Conservation (phyloP, 2,113 vertebrate genomes). For the Chaetura pelagica region DNA sequence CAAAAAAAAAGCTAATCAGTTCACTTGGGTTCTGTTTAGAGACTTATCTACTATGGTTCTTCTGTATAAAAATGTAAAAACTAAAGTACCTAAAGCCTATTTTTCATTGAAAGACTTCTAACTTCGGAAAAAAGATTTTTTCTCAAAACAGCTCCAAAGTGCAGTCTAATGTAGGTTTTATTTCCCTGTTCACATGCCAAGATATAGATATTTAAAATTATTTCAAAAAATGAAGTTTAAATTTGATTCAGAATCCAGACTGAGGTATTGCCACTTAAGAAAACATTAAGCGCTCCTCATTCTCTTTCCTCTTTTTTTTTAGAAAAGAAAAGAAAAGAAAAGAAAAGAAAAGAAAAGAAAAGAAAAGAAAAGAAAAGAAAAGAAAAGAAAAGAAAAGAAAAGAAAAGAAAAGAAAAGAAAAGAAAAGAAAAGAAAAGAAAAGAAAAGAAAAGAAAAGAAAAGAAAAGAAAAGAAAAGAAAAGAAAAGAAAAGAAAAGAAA, state of each 20-base stretch:
- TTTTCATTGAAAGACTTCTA: not conserved
- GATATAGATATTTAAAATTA: not conserved
- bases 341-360: too few relatives aligned
- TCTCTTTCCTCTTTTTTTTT: not conserved
- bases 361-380: too few relatives aligned
- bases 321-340: not conserved
- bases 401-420: too few relatives aligned
- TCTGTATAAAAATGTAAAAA: not conserved
- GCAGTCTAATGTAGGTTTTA: not conserved
- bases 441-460: too few relatives aligned
- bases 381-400: too few relatives aligned
- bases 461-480: too few relatives aligned
- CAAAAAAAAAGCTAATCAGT: not conserved
- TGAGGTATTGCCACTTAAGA: not conserved
- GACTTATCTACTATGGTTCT: not conserved
- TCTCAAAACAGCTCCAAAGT: not conserved
- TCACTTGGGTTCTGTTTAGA: not conserved
- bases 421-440: too few relatives aligned
- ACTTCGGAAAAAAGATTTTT: not conserved
- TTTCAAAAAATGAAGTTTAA: not conserved
- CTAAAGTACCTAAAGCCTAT: not conserved
- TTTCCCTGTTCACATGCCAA: not conserved
- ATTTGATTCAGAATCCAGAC: not conserved
- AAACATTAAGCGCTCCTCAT: accelerated
- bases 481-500: too few relatives aligned